These are phyloP conservation scores for Hyposmocoma kahamanoa DNA, from an alignment of 1,140 invertebrate species.

Conservation along the genomic window DNA sequence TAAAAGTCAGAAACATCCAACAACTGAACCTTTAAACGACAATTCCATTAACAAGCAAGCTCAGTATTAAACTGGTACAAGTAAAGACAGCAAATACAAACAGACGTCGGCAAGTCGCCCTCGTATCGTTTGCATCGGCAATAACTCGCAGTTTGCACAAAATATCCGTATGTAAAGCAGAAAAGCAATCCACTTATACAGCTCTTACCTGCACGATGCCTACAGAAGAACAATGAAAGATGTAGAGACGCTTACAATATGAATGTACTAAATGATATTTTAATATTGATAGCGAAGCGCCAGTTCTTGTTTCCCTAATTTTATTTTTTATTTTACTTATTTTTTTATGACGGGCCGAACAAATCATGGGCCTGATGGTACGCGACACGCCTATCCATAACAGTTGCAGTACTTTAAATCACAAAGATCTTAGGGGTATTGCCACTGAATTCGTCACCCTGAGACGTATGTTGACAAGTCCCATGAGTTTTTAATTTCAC, in stretches of 20 bases:
- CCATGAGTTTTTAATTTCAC: too few species aligned
- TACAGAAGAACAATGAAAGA: conserved; percentile 27
- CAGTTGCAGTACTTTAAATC: too few species aligned
- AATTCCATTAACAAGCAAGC: too few species aligned
- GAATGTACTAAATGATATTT: not conserved
- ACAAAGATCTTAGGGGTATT: too few species aligned
- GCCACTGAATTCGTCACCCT: too few species aligned
- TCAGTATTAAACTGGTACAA: too few species aligned
- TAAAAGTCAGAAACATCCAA: too few species aligned
- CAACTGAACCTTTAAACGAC: too few species aligned
- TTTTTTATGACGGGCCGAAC: not conserved
- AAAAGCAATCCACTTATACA: conserved; percentile 67
- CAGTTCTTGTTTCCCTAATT: not conserved
- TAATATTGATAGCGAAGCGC: not conserved
- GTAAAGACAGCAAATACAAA: too few species aligned
- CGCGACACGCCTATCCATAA: too few species aligned
- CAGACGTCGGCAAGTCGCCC: not conserved
- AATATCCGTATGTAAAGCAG: conserved; percentile 70
- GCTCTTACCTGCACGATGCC: conserved; percentile 60
- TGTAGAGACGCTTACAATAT: conserved; percentile 20
- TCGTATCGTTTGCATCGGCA: not conserved
- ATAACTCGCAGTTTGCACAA: conserved; percentile 59
- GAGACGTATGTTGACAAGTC: too few species aligned
- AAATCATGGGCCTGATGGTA: too few species aligned
- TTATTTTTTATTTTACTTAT: not conserved